These are phyloP conservation scores for Calliphora vomitoria DNA, from an alignment of 2,888 invertebrate species.

Conservation along the genomic window DNA sequence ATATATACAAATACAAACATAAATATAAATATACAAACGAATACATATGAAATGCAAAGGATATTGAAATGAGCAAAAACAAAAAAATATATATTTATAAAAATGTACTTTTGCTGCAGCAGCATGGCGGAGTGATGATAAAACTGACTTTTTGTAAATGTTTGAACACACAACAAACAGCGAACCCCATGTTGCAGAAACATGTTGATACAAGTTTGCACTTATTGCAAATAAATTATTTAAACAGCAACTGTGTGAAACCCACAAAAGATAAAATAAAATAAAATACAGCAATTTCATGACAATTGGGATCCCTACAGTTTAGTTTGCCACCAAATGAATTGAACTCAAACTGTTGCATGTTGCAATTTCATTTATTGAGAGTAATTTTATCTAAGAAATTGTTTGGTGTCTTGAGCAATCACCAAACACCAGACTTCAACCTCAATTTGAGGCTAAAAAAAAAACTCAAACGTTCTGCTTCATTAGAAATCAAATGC, in stretches of 20 bases:
- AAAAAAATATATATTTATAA: background rate
- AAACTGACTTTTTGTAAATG: slow-evolving; percentile 9
- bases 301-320: background rate
- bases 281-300: background rate
- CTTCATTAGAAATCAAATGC: slow-evolving; percentile 31
- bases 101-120: slow-evolving; percentile 6
- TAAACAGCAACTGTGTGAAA: slow-evolving; percentile 7
- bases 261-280: background rate
- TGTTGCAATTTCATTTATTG: slow-evolving; percentile 18
- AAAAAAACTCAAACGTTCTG: slow-evolving; percentile 6
- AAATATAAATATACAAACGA: background rate
- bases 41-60: slow-evolving; percentile 5
- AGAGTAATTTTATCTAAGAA: background rate
- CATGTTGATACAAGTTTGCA: slow-evolving; percentile 21
- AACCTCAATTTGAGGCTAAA: background rate
- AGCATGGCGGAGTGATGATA: background rate
- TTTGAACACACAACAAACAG: background rate
- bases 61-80: slow-evolving; percentile 39
- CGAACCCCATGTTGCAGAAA: slow-evolving; percentile 9
- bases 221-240: slow-evolving; percentile 49
- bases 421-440: background rate
- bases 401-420: background rate
- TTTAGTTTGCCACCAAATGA: background rate
- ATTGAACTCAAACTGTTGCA: background rate
- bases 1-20: background rate